Base-by-base conservation (phyloP, 2,797 vertebrate genomes). In the Sebastes iracundus region DNA sequence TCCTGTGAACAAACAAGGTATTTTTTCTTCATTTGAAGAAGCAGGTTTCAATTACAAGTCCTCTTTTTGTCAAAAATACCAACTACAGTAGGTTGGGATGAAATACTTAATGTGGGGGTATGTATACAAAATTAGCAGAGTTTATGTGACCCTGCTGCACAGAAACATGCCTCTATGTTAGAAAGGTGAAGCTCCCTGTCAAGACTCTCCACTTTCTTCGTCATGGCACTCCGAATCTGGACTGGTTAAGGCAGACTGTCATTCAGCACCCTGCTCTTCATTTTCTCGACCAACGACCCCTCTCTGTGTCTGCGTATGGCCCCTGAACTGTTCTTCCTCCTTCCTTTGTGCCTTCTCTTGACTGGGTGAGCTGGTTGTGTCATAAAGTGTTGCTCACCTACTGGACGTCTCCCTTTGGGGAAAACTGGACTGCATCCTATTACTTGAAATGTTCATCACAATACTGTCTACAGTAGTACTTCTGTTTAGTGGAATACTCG, bases 271-370 rank as follows among this genome's bases (percentile, higher is more conserved):
- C 6, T 52, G 27, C 75, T 74, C 67, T 63, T 30, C 11, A 23
- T 74, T 72, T 32, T 69, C 42, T 25, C 4, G 61, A 10, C 59
- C 30, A 58, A 53, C 7, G 23, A 46, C 65, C 18, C 16, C 62
- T 63, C 22, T 56, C 27, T 12, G 14, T 46, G 13, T 56, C 62
- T 69, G 60, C 22, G 1, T 72, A 35, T 6, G 52, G 52, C 75
- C 58, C 60, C 67, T 62, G 35, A 61, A 85, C 73, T 22, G 55
- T 76, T 81, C 72, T 66, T 87, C 81, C 66, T 87, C 76, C 62
- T 88, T 87, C 90, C 83, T 92, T 64, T n/a, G 95, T 95, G 95
- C 94, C 94, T 95, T 95, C 76, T 90, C 70, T 78, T 76, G 69
- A 87, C 77, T 75, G 69, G 74, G 62, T 77, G 84, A 89, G 81